These are phyloP conservation scores for Leptopilina myrica DNA, from an alignment of 2,888 invertebrate species.

Conservation along the genomic window DNA sequence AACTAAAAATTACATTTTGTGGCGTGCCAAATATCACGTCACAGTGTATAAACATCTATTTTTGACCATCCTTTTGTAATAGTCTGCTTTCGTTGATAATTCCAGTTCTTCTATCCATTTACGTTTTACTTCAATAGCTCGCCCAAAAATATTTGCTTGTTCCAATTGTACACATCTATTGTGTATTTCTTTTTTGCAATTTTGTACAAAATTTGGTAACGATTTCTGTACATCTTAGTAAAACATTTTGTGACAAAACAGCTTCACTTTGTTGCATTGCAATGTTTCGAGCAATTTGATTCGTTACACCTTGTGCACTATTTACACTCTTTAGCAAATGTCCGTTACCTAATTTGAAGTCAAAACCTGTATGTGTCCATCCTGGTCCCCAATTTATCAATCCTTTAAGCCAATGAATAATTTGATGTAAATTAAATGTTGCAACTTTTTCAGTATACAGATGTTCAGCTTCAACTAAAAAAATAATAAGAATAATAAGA, in stretches of 20 bases:
- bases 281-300: neutral
- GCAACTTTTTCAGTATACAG: neutral
- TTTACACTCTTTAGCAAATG: neutral
- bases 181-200: neutral
- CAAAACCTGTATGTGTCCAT: neutral
- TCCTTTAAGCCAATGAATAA: neutral
- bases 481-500: too few relatives aligned
- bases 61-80: constrained; percentile 6
- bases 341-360: neutral
- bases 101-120: neutral
- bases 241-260: neutral
- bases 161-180: neutral
- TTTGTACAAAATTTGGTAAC: neutral
- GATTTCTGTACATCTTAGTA: neutral
- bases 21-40: too few relatives aligned
- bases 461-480: neutral
- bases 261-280: neutral
- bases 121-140: neutral
- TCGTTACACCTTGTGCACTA: neutral
- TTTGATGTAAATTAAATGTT: neutral
- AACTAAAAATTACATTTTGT: too few relatives aligned
- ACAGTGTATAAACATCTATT: too few relatives aligned
- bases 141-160: neutral
- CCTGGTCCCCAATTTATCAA: neutral
- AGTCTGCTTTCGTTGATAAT: neutral